Base-by-base conservation (phyloP, 2,888 invertebrate genomes). In the Campoplex nolae region DNA sequence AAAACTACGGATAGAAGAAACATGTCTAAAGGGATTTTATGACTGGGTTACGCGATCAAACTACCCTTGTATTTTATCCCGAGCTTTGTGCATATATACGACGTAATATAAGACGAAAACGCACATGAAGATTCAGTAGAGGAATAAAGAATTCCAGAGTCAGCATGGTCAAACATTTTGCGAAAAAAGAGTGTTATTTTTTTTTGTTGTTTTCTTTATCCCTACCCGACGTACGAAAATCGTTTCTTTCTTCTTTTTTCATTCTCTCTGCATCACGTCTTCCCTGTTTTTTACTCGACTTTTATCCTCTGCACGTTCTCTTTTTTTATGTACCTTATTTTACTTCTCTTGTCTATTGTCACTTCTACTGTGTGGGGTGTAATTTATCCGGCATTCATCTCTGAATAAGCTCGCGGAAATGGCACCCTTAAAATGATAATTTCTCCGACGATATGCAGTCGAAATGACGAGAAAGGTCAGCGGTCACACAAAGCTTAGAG, bases 361-460 rank as follows among this genome's bases (percentile, higher is more conserved):
- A 51, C 68, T 28, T 42, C 42, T 62, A 62, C 23, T 48, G 56
- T 32, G 35, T n/a, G 6, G 38, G 7, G 74, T 28, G 74, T 75
- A 76, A 23, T 79, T 75, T 54, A 54, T 35, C 51, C 56, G 32
- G 13, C 54, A 16, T 65, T 42, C 67, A 48, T n/a, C 54, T 77
- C 28, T 13, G 73, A 73, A 82, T 79, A 82, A 83, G 71, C 45
- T 74, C 58, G 62, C 80, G 85, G 84, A 81, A 85, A 88, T 81
- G 83, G 73, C 84, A 45, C 68, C 78, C 83, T 85, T 68, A 81
- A 88, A 88, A 88, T 78, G 68, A 88, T 85, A 85, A 88, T 85
- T 88, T 79, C 45, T 45, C 56, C 38, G 56, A 78, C 83, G 76
- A 73, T 80, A 70, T 83, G 38, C 38, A 54, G 70, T 13, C 18